phyloP scores from a whole-genome alignment of 2,888 invertebrate genomes.

The Mellilla xanthometata region DNA sequence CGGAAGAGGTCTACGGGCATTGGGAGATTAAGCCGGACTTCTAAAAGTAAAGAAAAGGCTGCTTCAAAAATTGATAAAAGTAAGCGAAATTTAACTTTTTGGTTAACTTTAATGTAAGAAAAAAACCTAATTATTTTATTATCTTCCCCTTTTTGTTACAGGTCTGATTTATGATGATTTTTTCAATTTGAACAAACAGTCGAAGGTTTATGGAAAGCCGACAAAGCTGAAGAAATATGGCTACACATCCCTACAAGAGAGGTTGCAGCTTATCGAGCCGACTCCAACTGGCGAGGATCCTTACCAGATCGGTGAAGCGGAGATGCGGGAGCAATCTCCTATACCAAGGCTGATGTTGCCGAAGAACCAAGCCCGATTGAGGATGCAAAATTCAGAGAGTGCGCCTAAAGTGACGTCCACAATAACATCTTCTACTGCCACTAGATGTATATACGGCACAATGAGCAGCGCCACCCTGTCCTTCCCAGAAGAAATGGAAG shows the following conservation, averaged over 20 bases:
- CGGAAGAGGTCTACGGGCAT: conserved; percentile 53
- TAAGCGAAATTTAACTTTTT: conserved; percentile 34
- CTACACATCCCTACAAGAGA: conserved; percentile 59
- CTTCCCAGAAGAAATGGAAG: too few species aligned
- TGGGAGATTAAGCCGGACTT: conserved; percentile 60
- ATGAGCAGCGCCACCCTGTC: conserved; percentile 44
- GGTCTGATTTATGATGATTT: conserved; percentile 49
- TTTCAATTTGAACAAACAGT: conserved; percentile 61
- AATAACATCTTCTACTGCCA: conserved; percentile 33
- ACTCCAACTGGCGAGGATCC: conserved; percentile 74
- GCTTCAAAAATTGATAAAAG: conserved; percentile 45
- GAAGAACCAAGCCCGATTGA: conserved; percentile 61
- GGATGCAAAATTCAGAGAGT: conserved; percentile 45
- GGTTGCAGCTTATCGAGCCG: conserved; percentile 67
- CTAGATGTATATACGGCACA: conserved; percentile 54
- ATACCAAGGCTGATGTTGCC: conserved; percentile 74
- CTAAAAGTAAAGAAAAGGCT: conserved; percentile 37
- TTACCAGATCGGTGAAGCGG: conserved; percentile 71
- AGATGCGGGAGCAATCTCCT: conserved; percentile 72
- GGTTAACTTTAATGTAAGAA: too few species aligned
- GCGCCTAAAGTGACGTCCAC: conserved; percentile 11
- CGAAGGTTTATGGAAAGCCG: conserved; percentile 62
- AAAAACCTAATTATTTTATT: neutral
- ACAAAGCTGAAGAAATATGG: conserved; percentile 24
- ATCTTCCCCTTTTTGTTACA: conserved; percentile 34